These are phyloP conservation scores for Brachirus orientalis DNA, from an alignment of 2,113 vertebrate species.

Conservation along the genomic window DNA sequence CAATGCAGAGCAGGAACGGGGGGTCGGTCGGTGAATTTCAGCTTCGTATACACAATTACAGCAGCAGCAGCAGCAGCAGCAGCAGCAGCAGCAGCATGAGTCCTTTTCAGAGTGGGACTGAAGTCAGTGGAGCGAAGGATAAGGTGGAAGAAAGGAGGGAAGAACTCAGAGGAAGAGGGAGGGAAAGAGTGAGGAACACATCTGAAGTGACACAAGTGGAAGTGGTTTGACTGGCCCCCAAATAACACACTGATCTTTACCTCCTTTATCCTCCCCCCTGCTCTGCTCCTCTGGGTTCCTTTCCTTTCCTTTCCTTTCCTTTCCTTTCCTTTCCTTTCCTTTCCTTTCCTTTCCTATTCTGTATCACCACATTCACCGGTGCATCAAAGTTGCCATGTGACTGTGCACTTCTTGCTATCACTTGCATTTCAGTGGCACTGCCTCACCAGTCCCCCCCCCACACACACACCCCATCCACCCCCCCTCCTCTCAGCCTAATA, in stretches of 20 bases:
- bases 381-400: neutral
- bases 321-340: neutral
- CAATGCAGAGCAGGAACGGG: slow-evolving; percentile 15
- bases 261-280: slow-evolving; percentile 12
- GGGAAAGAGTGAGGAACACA: slow-evolving; percentile 45
- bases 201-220: slow-evolving; percentile 48
- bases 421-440: slow-evolving; percentile 12
- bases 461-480: slow-evolving; percentile 22
- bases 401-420: neutral
- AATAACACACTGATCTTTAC: slow-evolving; percentile 41
- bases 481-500: slow-evolving; percentile 69
- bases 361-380: neutral
- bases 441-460: neutral
- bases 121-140: slow-evolving; percentile 61
- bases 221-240: slow-evolving; percentile 20
- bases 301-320: neutral
- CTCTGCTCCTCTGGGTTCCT: slow-evolving; percentile 9
- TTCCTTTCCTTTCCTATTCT: neutral
- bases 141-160: slow-evolving; percentile 35
- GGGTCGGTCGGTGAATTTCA: neutral
- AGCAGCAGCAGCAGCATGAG: slow-evolving; percentile 16
- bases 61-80: slow-evolving; percentile 7
- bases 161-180: neutral
- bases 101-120: slow-evolving; percentile 36
- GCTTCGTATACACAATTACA: slow-evolving; percentile 1